Evolutionary conservation across 2,888 invertebrate genomes (phyloP), one percentile per base, ranked within the genome.

Genomic region (Dryobotodes eremita): DNA sequence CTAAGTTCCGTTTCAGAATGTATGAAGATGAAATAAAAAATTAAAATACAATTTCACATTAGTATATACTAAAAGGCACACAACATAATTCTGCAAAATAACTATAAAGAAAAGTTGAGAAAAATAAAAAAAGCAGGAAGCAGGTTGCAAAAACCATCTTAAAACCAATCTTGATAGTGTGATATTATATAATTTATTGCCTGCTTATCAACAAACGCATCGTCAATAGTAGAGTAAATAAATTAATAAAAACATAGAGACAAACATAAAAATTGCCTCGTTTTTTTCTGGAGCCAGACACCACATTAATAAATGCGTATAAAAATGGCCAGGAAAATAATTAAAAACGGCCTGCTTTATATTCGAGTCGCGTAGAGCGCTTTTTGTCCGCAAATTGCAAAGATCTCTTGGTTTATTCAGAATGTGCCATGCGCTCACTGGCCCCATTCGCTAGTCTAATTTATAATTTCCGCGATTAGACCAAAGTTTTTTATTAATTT

Each of bases 311-410:
- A 89, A 89, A 88, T 78, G 79, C 73, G 69, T 80, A 85, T 83
- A 83, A 90, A 91, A 90, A 90, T 88, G 88, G 79, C 80, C 89
- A 89, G 88, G 85, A 89, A 92, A 93, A 93, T 92, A 93, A 94
- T 93, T 92, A 93, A 92, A 93, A 93, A 90, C 89, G 82, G 86
- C 84, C 93, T 91, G 92, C 90, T 94, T 94, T 93, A 93, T 92
- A 94, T 94, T 93, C 94, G 66, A 75, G 90, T 82, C 90, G 90
- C 92, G 92, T 90, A 90, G 85, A 91, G 83, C 90, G 88, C 91
- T 92, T 93, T 89, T 94, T 93, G 93, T 92, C 92, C 92, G 88
- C 93, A 93, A 94, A 94, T 93, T 93, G 92, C 91, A 86, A 92
- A 92, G 92, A 93, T 92, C 92, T 90, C 86, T 79, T 83, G 87